Evolutionary conservation across 2,113 vertebrate genomes (phyloP).

Genomic region (Pelecanoides urinatrix): DNA sequence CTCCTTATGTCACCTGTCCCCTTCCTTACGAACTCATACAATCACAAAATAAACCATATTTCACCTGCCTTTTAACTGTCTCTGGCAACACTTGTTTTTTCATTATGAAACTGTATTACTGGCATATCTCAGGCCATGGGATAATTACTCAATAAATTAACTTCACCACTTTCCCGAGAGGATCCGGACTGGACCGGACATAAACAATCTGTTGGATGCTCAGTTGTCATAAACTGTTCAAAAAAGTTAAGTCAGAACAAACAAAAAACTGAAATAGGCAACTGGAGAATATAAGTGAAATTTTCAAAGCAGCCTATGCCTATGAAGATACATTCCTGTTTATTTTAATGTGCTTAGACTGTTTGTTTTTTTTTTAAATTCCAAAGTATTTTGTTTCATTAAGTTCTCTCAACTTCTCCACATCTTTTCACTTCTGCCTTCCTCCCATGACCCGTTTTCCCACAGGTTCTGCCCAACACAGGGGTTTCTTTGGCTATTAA

Average conservation of each 20-base stretch:
- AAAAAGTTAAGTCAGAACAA: neutral
- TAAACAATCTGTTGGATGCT: neutral
- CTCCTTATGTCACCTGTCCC: neutral
- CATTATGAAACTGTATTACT: neutral
- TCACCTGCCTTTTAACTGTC: neutral
- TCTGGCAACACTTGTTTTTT: neutral
- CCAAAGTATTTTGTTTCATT: neutral
- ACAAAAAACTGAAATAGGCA: rapidly evolving
- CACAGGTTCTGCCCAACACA: neutral
- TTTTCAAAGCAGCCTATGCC: neutral
- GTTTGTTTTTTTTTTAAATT: neutral
- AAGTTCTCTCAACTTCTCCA: neutral
- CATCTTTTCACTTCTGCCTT: neutral
- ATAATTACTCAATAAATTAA: neutral
- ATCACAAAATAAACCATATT: neutral
- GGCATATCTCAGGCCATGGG: neutral
- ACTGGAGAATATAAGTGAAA: neutral
- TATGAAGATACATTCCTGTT: neutral
- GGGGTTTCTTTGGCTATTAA: neutral
- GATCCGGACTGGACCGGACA: neutral
- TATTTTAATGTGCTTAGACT: neutral
- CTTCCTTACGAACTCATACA: neutral
- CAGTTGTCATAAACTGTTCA: neutral
- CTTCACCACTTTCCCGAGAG: neutral
- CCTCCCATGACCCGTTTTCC: neutral